These are phyloP conservation scores for Hafferia zeledoni DNA, from an alignment of 2,797 vertebrate genomes.

Conservation along the genomic window DNA sequence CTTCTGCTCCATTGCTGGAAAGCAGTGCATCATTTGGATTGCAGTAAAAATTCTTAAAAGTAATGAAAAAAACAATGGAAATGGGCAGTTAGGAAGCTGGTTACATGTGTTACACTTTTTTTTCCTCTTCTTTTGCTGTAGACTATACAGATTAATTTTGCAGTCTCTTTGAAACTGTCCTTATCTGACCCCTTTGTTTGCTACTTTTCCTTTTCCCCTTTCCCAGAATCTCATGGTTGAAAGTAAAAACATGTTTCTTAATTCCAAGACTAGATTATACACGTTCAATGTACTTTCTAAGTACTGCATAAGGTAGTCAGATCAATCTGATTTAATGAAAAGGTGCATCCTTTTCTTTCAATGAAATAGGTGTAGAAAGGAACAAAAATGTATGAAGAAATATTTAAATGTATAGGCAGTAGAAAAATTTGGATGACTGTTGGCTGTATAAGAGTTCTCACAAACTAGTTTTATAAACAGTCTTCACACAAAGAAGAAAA, in stretches of 20 bases:
- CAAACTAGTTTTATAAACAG: not conserved
- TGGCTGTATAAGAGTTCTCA: not conserved
- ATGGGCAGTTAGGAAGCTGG: not conserved
- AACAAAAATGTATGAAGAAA: not conserved
- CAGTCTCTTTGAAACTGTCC: not conserved
- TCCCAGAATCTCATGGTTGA: not conserved
- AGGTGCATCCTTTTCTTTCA: not conserved
- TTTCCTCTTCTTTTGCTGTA: not conserved
- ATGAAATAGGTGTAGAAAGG: not conserved
- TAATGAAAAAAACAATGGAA: not conserved
- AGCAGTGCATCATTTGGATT: not conserved
- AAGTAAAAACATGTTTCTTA: not conserved
- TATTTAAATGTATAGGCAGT: not conserved
- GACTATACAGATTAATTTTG: not conserved
- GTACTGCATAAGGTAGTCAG: constrained; percentile 30
- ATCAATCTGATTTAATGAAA: not conserved
- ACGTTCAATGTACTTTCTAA: not conserved
- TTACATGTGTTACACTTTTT: not conserved
- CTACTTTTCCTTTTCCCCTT: not conserved
- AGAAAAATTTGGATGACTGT: not conserved
- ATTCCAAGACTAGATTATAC: not conserved
- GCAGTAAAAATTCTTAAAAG: not conserved
- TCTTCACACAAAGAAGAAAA: not conserved
- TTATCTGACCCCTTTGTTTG: not conserved
- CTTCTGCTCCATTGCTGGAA: not conserved